Conservation (phyloP, 2,113 vertebrate genomes). For the Chaetops frenatus region DNA sequence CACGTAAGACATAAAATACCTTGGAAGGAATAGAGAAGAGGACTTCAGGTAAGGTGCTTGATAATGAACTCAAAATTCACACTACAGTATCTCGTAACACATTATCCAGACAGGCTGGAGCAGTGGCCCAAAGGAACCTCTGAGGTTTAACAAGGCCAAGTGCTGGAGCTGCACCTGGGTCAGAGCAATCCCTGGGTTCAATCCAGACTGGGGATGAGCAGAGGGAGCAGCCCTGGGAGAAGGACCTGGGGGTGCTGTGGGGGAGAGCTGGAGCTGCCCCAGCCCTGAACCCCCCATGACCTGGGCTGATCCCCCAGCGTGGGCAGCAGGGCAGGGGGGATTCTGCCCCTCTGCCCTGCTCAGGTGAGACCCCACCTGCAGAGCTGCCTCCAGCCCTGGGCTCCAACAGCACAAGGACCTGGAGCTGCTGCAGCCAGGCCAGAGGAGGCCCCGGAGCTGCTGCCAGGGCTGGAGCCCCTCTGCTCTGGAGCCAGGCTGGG, state of each 20-base stretch:
- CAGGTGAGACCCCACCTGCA: background rate
- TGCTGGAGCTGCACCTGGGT: background rate
- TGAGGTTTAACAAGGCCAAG: background rate
- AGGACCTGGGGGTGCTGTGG: background rate
- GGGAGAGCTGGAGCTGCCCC: background rate
- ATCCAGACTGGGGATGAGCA: background rate
- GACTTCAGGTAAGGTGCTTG: background rate
- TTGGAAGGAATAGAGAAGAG: background rate
- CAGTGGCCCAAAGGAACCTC: accelerated
- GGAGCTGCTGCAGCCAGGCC: background rate
- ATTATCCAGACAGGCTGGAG: accelerated
- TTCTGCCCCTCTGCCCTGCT: background rate
- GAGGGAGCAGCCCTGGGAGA: background rate
- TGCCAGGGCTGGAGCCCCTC: background rate
- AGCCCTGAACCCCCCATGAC: background rate
- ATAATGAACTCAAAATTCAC: background rate
- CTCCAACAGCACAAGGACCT: background rate
- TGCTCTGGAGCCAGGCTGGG: background rate
- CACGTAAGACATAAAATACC: background rate
- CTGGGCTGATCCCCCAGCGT: background rate
- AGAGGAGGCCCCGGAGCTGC: background rate
- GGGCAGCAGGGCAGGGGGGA: background rate
- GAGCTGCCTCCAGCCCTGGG: background rate
- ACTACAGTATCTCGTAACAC: too few species aligned
- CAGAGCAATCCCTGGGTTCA: accelerated